Evolutionary conservation across 1,140 invertebrate genomes (phyloP).

Genomic region (Phenacoccus solenopsis): DNA sequence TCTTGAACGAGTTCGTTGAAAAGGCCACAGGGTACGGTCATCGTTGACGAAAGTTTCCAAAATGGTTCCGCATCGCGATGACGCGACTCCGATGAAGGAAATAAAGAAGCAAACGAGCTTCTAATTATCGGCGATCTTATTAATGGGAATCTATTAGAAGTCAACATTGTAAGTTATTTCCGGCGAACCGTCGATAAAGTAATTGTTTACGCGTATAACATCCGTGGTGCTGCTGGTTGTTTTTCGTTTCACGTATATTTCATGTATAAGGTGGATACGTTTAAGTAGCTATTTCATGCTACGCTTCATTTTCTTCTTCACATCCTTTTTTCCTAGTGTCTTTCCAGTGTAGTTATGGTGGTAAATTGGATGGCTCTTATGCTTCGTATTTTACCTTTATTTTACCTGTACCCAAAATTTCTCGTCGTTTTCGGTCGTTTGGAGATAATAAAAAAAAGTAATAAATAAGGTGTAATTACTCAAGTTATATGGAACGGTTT

Average conservation of each 20-base stretch:
- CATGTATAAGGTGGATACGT: not conserved
- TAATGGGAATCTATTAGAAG: not conserved
- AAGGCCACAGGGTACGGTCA: not conserved
- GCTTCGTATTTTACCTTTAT: not conserved
- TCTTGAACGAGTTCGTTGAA: not conserved
- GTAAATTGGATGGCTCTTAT: not conserved
- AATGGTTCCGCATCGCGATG: too few species aligned
- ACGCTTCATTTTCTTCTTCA: not conserved
- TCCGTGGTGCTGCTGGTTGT: not conserved
- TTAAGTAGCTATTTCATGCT: not conserved
- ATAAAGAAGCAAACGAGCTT: not conserved
- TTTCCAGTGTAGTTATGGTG: not conserved
- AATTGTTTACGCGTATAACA: conserved; percentile 18
- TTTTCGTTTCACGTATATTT: not conserved
- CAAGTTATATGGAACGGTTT: not conserved
- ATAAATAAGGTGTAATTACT: not conserved
- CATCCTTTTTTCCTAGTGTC: not conserved
- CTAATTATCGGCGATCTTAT: not conserved
- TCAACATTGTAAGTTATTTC: not conserved
- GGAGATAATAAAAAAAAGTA: not conserved
- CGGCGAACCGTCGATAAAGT: not conserved
- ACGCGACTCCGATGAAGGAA: too few species aligned
- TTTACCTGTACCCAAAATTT: not conserved
- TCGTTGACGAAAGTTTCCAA: not conserved
- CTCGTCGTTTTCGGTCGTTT: not conserved